Conservation (phyloP, 2,797 vertebrate species). For the Otolemur crassicaudatus region DNA sequence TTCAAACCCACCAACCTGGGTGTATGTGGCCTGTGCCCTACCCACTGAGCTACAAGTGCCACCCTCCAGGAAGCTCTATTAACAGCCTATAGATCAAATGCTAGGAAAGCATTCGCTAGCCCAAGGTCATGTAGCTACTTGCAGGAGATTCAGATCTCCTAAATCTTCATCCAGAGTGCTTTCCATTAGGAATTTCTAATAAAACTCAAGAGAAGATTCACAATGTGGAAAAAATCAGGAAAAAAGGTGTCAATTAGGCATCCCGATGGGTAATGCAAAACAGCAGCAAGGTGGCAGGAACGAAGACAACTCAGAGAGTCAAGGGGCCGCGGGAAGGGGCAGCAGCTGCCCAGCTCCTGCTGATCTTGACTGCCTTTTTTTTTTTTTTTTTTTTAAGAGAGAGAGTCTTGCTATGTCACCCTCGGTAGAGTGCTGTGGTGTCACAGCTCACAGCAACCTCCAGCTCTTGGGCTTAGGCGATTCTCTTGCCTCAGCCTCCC, state of each 20-base stretch:
- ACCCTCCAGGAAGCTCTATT: background rate
- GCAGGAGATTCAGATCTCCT: background rate
- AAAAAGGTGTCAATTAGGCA: background rate
- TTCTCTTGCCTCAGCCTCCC: too few species aligned
- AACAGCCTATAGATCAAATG: background rate
- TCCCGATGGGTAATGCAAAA: background rate
- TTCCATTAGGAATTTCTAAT: background rate
- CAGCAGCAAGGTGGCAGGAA: background rate
- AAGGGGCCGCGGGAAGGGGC: rapidly evolving
- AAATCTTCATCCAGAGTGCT: background rate
- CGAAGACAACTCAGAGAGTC: background rate
- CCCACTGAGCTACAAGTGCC: too few species aligned
- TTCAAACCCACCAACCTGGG: too few species aligned
- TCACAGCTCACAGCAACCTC: too few species aligned
- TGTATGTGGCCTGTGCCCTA: too few species aligned
- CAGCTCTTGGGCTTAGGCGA: too few species aligned
- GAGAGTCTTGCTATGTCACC: too few species aligned
- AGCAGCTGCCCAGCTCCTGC: background rate
- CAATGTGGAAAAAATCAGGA: background rate
- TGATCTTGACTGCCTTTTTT: rapidly evolving
- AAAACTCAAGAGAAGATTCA: background rate
- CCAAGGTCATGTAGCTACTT: background rate
- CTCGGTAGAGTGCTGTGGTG: too few species aligned
- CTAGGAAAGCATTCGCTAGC: background rate
- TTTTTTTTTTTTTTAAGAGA: too few species aligned